Conservation (phyloP, 2,888 invertebrate genomes). For the Mellilla xanthometata region DNA sequence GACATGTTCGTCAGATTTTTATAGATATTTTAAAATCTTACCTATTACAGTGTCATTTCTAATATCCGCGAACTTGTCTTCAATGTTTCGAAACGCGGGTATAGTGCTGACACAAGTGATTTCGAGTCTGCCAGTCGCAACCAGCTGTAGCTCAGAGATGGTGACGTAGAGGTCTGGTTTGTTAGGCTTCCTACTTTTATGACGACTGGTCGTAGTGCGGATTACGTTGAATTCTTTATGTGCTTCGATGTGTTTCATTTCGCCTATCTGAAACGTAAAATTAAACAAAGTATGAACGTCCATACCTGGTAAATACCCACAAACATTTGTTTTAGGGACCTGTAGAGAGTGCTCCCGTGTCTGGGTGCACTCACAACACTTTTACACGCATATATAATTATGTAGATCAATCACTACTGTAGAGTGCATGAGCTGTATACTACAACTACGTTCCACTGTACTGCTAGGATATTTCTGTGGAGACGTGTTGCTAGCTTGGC, state of each 20-base stretch:
- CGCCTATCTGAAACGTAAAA: slow-evolving; percentile 39
- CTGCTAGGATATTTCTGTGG: too few relatives aligned
- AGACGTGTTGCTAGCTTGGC: too few relatives aligned
- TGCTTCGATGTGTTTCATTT: slow-evolving; percentile 50
- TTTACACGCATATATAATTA: too few relatives aligned
- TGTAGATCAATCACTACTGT: too few relatives aligned
- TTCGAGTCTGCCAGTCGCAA: slow-evolving; percentile 86
- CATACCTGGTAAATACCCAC: too few relatives aligned
- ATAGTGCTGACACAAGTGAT: slow-evolving; percentile 91
- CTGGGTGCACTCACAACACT: too few relatives aligned
- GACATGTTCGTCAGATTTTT: too few relatives aligned
- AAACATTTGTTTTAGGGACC: too few relatives aligned
- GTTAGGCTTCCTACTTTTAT: slow-evolving; percentile 68
- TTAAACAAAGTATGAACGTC: too few relatives aligned
- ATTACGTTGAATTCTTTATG: slow-evolving; percentile 52
- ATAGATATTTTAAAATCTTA: slow-evolving; percentile 10
- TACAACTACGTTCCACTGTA: too few relatives aligned
- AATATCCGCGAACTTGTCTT: slow-evolving; percentile 88
- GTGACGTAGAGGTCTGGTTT: slow-evolving; percentile 86
- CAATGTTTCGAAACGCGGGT: slow-evolving; percentile 87
- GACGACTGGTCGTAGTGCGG: slow-evolving; percentile 56
- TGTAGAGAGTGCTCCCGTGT: too few relatives aligned
- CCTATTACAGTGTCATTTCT: slow-evolving; percentile 84
- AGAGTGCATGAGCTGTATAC: too few relatives aligned
- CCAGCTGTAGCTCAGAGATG: slow-evolving; percentile 87